Evolutionary conservation across 1,140 invertebrate species (phyloP).

Genomic region (Stegodyphus mimosarum): DNA sequence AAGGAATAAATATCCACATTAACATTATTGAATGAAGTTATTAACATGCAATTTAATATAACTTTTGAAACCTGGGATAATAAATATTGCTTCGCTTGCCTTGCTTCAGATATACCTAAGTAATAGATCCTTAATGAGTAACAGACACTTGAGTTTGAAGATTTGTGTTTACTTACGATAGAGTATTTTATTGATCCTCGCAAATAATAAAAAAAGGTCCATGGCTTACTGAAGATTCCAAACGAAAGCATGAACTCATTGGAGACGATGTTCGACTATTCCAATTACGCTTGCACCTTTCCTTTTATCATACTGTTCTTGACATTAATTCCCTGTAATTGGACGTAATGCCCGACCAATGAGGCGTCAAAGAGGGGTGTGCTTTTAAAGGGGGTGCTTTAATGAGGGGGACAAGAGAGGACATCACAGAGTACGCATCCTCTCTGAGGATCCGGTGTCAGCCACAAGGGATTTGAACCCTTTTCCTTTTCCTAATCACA

Average conservation of each 20-base stretch:
- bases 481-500: slow-evolving; percentile 32
- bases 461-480: slow-evolving; percentile 23
- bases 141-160: no score
- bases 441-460: slow-evolving; percentile 35
- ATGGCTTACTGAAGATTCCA: neutral
- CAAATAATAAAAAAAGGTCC: neutral
- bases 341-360: slow-evolving; percentile 58
- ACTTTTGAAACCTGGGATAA: no score
- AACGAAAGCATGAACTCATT: neutral
- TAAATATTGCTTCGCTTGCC: no score
- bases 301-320: slow-evolving; percentile 14
- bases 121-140: no score
- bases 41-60: no score
- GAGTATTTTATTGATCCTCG: no score
- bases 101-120: no score
- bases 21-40: no score
- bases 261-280: slow-evolving; percentile 54
- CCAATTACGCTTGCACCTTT: slow-evolving; percentile 39
- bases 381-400: slow-evolving; percentile 41
- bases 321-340: slow-evolving; percentile 57
- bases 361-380: slow-evolving; percentile 45
- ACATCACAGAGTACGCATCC: slow-evolving; percentile 41
- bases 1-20: no score
- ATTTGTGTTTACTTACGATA: no score
- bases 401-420: slow-evolving; percentile 35